Conservation (phyloP, 2,888 invertebrate species). For the Lepidonotus clava region DNA sequence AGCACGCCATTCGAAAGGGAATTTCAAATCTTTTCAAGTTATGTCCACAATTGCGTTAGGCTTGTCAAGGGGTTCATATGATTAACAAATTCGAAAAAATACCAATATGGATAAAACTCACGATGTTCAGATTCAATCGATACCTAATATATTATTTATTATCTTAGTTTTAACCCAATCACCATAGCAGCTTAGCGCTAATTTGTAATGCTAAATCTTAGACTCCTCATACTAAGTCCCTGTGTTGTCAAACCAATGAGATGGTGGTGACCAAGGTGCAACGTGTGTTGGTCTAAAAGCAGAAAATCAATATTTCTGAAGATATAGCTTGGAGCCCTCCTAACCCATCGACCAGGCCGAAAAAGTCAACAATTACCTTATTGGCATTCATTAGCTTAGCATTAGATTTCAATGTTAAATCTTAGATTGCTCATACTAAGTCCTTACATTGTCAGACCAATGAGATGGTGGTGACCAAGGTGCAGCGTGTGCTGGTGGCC, state of each 20-base stretch:
- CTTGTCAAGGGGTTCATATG: too few relatives aligned
- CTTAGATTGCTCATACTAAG: background rate
- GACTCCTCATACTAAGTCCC: background rate
- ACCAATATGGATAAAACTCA: too few relatives aligned
- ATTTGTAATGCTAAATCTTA: background rate
- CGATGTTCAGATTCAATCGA: too few relatives aligned
- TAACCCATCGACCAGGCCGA: slow-evolving; percentile 95
- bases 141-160: too few relatives aligned
- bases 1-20: too few relatives aligned
- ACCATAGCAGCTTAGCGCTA: too few relatives aligned
- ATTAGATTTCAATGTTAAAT: too few relatives aligned
- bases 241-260: slow-evolving; percentile 85
- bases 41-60: too few relatives aligned
- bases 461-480: slow-evolving; percentile 86
- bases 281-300: slow-evolving; percentile 86
- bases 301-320: too few relatives aligned
- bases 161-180: too few relatives aligned
- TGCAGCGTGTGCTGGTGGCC: slow-evolving; percentile 87
- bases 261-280: slow-evolving; percentile 88
- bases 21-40: too few relatives aligned
- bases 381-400: slow-evolving; percentile 96
- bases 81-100: too few relatives aligned
- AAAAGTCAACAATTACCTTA: slow-evolving; percentile 91
- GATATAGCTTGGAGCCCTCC: slow-evolving; percentile 90
- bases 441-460: slow-evolving; percentile 84